Evolutionary conservation across 35 echinoderm and acorn worm genomes (phyloP).

Genomic region (Patiria miniata): DNA sequence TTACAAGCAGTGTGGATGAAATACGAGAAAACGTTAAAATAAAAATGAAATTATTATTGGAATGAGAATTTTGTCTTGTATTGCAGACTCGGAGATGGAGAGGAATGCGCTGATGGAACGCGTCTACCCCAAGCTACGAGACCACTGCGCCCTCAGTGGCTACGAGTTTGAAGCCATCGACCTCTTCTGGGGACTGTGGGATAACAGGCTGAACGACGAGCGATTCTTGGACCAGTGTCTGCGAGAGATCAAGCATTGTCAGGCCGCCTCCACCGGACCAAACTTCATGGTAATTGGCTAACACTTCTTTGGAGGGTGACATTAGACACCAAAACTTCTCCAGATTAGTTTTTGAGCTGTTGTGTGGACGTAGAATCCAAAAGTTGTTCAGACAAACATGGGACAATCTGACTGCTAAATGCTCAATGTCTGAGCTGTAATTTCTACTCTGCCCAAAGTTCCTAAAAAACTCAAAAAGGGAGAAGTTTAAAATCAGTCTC

Average conservation of each 20-base stretch:
- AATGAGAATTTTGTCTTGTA: neutral
- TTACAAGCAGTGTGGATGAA: too few species aligned
- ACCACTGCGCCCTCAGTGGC: conserved; percentile 70
- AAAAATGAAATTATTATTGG: neutral
- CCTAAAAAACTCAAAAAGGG: too few species aligned
- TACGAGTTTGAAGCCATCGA: conserved; percentile 89
- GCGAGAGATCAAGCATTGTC: conserved; percentile 79
- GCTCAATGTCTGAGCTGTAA: too few species aligned
- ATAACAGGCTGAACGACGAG: conserved; percentile 68
- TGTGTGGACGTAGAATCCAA: too few species aligned
- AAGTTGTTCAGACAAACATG: too few species aligned
- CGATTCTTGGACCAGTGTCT: conserved; percentile 65
- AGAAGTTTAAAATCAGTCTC: too few species aligned
- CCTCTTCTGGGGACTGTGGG: conserved; percentile 83
- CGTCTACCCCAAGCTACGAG: conserved; percentile 79
- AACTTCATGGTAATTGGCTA: conserved; percentile 85
- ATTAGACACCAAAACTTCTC: too few species aligned
- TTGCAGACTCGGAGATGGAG: conserved; percentile 86
- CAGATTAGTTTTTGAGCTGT: too few species aligned
- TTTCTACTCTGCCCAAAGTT: too few species aligned
- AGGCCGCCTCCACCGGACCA: conserved; percentile 81
- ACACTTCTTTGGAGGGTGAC: too few species aligned
- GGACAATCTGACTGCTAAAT: too few species aligned
- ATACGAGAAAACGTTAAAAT: too few species aligned
- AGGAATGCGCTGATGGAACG: conserved; percentile 85